phyloP scores from a whole-genome alignment of 2,797 vertebrate species.

The Eutrigla gurnardus region DNA sequence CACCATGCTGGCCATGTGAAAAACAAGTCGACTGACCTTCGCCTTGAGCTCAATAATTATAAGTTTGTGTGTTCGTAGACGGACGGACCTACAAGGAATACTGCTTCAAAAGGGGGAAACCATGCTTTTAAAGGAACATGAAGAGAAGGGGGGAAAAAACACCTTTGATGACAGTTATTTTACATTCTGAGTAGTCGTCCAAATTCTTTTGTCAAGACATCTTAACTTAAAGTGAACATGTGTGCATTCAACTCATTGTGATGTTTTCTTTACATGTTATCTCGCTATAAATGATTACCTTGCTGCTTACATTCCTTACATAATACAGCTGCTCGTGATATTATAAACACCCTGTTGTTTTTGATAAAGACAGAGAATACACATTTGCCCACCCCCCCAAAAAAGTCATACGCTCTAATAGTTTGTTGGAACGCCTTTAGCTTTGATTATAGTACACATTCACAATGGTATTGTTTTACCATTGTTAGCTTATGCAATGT shows the following conservation, averaged over 20 bases:
- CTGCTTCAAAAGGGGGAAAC: conserved; percentile 12
- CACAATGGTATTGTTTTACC: too few species aligned
- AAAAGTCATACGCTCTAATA: too few species aligned
- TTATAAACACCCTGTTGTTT: not conserved
- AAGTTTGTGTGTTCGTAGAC: conserved; percentile 14
- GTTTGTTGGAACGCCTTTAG: too few species aligned
- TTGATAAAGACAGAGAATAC: not conserved
- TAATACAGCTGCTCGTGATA: not conserved
- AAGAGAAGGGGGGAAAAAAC: not conserved
- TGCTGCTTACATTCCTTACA: not conserved
- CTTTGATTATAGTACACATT: too few species aligned
- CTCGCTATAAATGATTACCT: not conserved
- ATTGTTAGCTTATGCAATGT: too few species aligned
- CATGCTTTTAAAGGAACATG: not conserved
- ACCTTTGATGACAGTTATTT: conserved; percentile 29
- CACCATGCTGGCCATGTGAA: conserved; percentile 44
- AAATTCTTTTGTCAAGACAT: conserved; percentile 7
- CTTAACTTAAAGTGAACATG: not conserved
- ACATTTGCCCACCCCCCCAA: too few species aligned
- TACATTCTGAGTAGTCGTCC: conserved; percentile 16
- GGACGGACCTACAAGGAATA: not conserved
- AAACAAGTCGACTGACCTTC: conserved; percentile 43
- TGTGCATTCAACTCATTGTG: not conserved
- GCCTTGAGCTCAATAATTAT: conserved; percentile 34
- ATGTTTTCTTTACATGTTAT: not conserved